A percentile compares a stretch with the other conserved stretches of the same genome.
Evolutionary conservation across 2,888 invertebrate species (phyloP).

Genomic region (Zelleria hepariella): DNA sequence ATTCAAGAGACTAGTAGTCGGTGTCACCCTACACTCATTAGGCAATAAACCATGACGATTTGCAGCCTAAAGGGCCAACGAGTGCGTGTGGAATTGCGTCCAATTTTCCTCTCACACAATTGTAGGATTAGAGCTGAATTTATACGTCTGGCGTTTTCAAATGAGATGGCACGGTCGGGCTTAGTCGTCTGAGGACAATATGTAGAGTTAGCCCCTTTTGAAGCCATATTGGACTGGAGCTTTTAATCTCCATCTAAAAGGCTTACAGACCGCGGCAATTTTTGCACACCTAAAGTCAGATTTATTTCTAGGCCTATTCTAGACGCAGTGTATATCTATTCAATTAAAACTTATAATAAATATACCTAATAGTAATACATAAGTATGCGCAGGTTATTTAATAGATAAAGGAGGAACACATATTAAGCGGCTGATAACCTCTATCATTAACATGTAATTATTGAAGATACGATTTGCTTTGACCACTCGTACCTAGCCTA

Average conservation of each 20-base stretch:
- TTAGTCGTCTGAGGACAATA: conserved; percentile 48
- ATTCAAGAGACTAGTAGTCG: conserved; percentile 29
- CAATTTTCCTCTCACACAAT: conserved; percentile 60
- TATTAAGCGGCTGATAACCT: conserved; percentile 66
- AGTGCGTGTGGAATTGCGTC: conserved; percentile 52
- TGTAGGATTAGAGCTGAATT: conserved; percentile 62
- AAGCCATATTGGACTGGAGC: conserved; percentile 16
- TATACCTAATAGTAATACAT: background rate
- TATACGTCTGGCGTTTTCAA: conserved; percentile 69
- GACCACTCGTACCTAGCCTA: conserved; percentile 37
- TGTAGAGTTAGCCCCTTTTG: conserved; percentile 15
- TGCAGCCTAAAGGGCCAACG: conserved; percentile 42
- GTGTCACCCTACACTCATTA: conserved; percentile 42
- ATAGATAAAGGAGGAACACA: conserved; percentile 48
- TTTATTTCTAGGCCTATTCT: background rate
- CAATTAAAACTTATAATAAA: background rate
- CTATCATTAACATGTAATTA: conserved; percentile 63
- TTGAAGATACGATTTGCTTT: conserved; percentile 60
- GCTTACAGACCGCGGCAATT: background rate
- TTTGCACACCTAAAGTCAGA: background rate
- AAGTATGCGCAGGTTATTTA: conserved; percentile 10
- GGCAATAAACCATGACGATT: conserved; percentile 51
- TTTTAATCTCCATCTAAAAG: conserved; percentile 6
- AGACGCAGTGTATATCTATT: background rate
- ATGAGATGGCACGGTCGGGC: conserved; percentile 47